These are phyloP conservation scores for Phrixothrix hirtus DNA, from an alignment of 2,888 invertebrate genomes.

Conservation along the genomic window DNA sequence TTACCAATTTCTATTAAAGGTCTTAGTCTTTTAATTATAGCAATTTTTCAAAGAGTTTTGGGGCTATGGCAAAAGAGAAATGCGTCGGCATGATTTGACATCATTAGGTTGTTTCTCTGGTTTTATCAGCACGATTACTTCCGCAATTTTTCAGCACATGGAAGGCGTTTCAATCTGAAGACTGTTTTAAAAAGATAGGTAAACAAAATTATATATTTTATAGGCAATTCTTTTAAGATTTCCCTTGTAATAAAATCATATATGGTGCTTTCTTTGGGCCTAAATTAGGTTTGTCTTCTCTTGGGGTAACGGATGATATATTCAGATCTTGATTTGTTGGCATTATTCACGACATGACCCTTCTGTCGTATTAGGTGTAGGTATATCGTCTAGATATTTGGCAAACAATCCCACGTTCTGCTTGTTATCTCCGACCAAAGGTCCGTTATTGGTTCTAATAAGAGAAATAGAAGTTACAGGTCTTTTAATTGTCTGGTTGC, in stretches of 20 bases:
- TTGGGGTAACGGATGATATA: not conserved
- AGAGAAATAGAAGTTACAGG: not conserved
- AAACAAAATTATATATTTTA: too few species aligned
- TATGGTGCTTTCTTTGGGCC: too few species aligned
- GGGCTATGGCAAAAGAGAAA: too few species aligned
- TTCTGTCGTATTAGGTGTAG: not conserved
- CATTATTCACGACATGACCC: not conserved
- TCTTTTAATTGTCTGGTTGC: not conserved
- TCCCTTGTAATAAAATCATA: too few species aligned
- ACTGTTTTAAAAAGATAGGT: not conserved
- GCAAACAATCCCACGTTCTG: slow-evolving; percentile 6
- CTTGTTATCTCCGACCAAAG: not conserved
- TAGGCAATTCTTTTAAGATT: too few species aligned
- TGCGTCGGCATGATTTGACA: not conserved
- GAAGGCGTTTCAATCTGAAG: not conserved
- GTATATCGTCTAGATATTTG: not conserved
- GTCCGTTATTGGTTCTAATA: not conserved
- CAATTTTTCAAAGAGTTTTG: not conserved
- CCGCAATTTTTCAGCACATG: not conserved
- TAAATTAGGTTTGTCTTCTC: too few species aligned
- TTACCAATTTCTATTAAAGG: not conserved
- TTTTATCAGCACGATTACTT: not conserved
- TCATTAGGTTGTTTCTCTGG: not conserved
- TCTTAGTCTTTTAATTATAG: not conserved
- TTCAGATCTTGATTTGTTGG: not conserved